Conservation (phyloP, 2,797 vertebrate genomes). For the Xerus rutilus region DNA sequence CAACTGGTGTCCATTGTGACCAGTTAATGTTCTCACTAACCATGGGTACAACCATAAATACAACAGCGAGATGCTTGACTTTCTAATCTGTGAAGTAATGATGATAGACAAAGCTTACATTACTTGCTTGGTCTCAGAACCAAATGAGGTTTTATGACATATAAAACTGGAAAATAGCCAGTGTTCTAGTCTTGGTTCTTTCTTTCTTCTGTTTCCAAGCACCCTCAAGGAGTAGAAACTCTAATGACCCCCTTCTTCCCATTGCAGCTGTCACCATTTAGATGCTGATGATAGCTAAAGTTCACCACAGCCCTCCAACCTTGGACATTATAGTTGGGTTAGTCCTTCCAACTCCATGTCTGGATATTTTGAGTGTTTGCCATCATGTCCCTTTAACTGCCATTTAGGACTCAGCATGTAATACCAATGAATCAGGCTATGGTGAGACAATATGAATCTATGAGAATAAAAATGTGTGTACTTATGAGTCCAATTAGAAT, state of each 20-base stretch:
- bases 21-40: background rate
- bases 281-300: background rate
- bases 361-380: background rate
- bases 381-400: background rate
- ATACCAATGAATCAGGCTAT: background rate
- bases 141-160: background rate
- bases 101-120: background rate
- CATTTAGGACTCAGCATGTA: background rate
- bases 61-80: background rate
- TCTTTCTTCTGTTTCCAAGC: background rate
- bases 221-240: background rate
- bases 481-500: background rate
- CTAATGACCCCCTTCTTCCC: background rate
- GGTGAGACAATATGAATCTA: background rate
- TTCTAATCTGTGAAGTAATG: background rate
- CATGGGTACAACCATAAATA: too few relatives aligned
- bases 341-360: background rate
- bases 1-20: background rate
- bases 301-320: background rate
- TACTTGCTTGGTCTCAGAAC: background rate
- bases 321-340: background rate
- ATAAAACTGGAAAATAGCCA: background rate
- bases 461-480: background rate
- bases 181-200: background rate
- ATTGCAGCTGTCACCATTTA: background rate